phyloP scores from a whole-genome alignment of 2,888 invertebrate species.

The Loripinus fragilis region DNA sequence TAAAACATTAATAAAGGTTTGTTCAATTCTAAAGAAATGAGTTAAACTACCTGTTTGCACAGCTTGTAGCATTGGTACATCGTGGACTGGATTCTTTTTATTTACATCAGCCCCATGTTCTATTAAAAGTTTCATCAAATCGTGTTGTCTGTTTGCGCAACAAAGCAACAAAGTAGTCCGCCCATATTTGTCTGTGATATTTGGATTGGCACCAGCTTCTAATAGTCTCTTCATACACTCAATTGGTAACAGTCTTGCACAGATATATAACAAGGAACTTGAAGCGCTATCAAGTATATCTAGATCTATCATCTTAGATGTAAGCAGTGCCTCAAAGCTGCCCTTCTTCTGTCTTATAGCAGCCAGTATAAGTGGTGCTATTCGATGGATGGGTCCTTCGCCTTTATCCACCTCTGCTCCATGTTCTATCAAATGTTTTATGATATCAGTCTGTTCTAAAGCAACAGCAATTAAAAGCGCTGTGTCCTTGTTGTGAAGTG shows the following conservation, averaged over 20 bases:
- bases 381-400: constrained; percentile 35
- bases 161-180: constrained; percentile 61
- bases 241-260: constrained; percentile 39
- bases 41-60: background rate
- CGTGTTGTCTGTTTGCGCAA: constrained; percentile 47
- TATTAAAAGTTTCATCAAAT: constrained; percentile 49
- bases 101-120: constrained; percentile 63
- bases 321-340: constrained; percentile 50
- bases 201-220: constrained; percentile 64
- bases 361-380: constrained; percentile 58
- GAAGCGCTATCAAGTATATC: constrained; percentile 51
- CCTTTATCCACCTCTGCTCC: constrained; percentile 60
- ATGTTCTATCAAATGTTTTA: constrained; percentile 46
- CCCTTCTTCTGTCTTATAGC: constrained; percentile 52
- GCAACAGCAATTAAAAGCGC: constrained; percentile 61
- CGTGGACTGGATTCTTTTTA: background rate
- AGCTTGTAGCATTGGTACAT: background rate
- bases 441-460: constrained; percentile 25
- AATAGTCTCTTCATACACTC: constrained; percentile 54
- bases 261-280: constrained; percentile 1
- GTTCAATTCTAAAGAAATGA: no score
- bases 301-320: constrained; percentile 40
- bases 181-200: constrained; percentile 48
- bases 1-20: no score
- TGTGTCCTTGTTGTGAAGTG: constrained; percentile 50